Evolutionary conservation across 1,140 invertebrate species (phyloP).

Genomic region (Ips nitidus): DNA sequence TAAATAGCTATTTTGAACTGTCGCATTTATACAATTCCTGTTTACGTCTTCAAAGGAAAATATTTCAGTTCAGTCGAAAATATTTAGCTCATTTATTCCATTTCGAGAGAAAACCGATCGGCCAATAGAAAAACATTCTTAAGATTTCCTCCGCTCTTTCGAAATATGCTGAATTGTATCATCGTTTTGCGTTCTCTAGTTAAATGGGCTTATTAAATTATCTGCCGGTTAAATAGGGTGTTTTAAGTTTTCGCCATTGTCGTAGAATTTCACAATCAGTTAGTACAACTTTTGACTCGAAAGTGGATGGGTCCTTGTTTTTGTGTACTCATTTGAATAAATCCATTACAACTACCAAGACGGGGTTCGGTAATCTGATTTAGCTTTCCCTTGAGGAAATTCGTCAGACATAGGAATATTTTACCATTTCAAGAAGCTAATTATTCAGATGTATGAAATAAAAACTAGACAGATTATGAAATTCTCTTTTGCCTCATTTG

Average conservation of each 20-base stretch:
- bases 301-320: slow-evolving; percentile 1
- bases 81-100: neutral
- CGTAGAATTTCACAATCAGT: no score
- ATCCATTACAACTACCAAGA: slow-evolving; percentile 15
- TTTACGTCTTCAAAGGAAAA: slow-evolving; percentile 5
- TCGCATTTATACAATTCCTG: slow-evolving; percentile 6
- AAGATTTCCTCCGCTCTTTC: no score
- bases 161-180: no score
- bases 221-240: no score
- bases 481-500: no score
- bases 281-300: no score
- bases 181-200: no score
- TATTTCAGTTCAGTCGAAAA: slow-evolving; percentile 1
- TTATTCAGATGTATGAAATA: no score
- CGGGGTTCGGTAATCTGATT: slow-evolving; percentile 2
- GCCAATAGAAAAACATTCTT: no score
- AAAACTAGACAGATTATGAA: no score
- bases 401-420: slow-evolving; percentile 10
- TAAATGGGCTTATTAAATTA: no score
- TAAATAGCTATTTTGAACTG: slow-evolving; percentile 2
- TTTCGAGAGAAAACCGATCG: neutral
- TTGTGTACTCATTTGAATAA: slow-evolving; percentile 20
- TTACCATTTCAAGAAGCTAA: slow-evolving; percentile 3
- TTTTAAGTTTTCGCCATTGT: no score
- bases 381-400: slow-evolving; percentile 1